Conservation (phyloP, 1,140 invertebrate species). For the Meloidogyne exigua region DNA sequence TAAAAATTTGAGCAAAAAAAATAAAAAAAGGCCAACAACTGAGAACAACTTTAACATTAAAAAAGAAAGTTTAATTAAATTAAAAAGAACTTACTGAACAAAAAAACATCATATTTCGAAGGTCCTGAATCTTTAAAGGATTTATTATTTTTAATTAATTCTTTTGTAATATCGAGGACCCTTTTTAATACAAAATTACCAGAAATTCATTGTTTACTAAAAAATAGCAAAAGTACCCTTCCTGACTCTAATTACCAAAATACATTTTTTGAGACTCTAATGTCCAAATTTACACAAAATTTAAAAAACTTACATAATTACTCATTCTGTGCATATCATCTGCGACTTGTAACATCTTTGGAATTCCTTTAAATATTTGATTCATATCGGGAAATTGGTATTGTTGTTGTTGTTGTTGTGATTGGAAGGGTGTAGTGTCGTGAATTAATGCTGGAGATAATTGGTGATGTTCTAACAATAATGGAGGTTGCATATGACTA, state of each 20-base stretch:
- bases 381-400: background rate
- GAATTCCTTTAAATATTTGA: slow-evolving; percentile 24
- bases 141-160: background rate
- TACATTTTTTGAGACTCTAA: too few relatives aligned
- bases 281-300: too few relatives aligned
- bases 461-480: slow-evolving; percentile 1
- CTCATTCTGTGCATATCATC: slow-evolving; percentile 30
- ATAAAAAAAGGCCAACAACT: slow-evolving; percentile 12
- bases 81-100: slow-evolving; percentile 25
- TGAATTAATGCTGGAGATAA: slow-evolving; percentile 13
- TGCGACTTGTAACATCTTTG: slow-evolving; percentile 28
- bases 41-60: slow-evolving; percentile 11
- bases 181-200: too few relatives aligned
- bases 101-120: slow-evolving; percentile 24
- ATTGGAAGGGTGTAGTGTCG: slow-evolving; percentile 7
- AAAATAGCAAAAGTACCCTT: too few relatives aligned
- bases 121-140: slow-evolving; percentile 17
- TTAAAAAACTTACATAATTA: slow-evolving; percentile 15
- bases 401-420: slow-evolving; percentile 16
- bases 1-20: slow-evolving; percentile 17
- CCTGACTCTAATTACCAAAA: too few relatives aligned
- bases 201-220: too few relatives aligned
- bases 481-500: slow-evolving; percentile 20
- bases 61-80: background rate
- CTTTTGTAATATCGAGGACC: too few relatives aligned